Percentiles rank a stretch among this genome's conserved stretches.
These are phyloP conservation scores for Myripristis jacobus DNA, from an alignment of 2,797 vertebrate genomes.

Conservation along the genomic window DNA sequence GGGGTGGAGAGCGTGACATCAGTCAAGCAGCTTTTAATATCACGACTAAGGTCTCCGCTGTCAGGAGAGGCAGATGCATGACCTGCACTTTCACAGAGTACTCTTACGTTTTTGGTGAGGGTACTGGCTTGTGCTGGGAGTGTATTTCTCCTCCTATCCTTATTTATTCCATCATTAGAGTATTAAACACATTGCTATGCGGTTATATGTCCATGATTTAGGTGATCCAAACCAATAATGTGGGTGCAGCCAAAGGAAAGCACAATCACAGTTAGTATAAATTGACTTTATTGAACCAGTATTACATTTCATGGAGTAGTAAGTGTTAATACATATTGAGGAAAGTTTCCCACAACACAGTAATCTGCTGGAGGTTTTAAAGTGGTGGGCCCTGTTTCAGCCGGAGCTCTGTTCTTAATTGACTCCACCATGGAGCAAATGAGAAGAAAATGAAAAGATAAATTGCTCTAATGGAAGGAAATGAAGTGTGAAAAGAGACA, in stretches of 20 bases:
- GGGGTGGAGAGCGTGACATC: conserved; percentile 50
- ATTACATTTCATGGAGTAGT: conserved; percentile 26
- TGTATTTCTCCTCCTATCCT: not conserved
- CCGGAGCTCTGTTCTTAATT: conserved; percentile 75
- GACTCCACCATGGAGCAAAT: conserved; percentile 79
- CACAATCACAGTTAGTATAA: not conserved
- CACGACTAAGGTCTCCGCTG: conserved; percentile 54
- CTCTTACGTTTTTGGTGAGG: conserved; percentile 3
- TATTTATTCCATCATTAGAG: not conserved
- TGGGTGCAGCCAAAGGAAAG: not conserved
- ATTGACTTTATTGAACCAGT: conserved; percentile 8
- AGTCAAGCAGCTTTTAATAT: conserved; percentile 67
- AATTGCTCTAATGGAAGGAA: conserved; percentile 80
- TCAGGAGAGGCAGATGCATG: conserved; percentile 50
- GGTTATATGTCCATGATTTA: not conserved
- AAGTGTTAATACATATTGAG: conserved; percentile 14
- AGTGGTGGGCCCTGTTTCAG: conserved; percentile 68
- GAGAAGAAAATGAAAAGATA: conserved; percentile 83
- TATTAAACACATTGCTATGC: not conserved
- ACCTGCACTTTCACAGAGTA: conserved; percentile 19
- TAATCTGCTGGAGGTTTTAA: conserved; percentile 52
- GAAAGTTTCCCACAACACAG: conserved; percentile 21
- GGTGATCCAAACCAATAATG: not conserved
- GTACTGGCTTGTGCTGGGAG: not conserved
- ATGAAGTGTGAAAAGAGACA: conserved; percentile 80